phyloP scores from a whole-genome alignment of 1,140 invertebrate species.

The Drosophila chauvacae region DNA sequence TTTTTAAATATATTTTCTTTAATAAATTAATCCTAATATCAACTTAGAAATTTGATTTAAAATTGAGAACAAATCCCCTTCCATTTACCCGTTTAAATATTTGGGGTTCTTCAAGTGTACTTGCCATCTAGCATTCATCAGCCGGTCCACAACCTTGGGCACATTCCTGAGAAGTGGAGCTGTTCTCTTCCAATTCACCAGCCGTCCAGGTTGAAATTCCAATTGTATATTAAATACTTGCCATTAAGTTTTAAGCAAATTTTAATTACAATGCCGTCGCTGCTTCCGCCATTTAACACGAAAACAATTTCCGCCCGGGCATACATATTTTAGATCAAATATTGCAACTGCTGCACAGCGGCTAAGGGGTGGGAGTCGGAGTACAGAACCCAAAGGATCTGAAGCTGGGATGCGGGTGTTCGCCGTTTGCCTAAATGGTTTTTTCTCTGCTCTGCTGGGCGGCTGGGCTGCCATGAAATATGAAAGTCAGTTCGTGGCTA shows the following conservation, averaged over 20 bases:
- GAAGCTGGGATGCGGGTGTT: slow-evolving; percentile 15
- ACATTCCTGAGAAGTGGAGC: slow-evolving; percentile 10
- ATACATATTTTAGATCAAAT: slow-evolving; percentile 62
- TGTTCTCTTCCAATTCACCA: neutral
- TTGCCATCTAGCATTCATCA: neutral
- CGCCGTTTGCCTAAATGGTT: slow-evolving; percentile 23
- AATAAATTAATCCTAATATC: too few relatives aligned
- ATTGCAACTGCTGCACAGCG: slow-evolving; percentile 49
- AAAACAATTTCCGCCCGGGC: slow-evolving; percentile 68
- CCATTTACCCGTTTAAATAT: neutral
- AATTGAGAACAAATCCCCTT: neutral
- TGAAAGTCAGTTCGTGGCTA: slow-evolving; percentile 57
- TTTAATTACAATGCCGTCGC: slow-evolving; percentile 63
- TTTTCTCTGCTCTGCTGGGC: slow-evolving; percentile 19
- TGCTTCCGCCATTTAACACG: slow-evolving; percentile 57
- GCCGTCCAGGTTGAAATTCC: slow-evolving; percentile 12
- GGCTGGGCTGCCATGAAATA: slow-evolving; percentile 51
- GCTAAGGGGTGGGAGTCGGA: neutral
- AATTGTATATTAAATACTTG: slow-evolving; percentile 55
- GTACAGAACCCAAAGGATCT: slow-evolving; percentile 1
- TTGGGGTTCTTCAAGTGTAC: neutral
- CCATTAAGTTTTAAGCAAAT: slow-evolving; percentile 59
- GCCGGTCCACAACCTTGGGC: slow-evolving; percentile 4
- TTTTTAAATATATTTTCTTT: too few relatives aligned
- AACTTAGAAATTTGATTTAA: neutral